Base-by-base conservation (phyloP, 2,797 vertebrate species). In the Tenualosa ilisha region DNA sequence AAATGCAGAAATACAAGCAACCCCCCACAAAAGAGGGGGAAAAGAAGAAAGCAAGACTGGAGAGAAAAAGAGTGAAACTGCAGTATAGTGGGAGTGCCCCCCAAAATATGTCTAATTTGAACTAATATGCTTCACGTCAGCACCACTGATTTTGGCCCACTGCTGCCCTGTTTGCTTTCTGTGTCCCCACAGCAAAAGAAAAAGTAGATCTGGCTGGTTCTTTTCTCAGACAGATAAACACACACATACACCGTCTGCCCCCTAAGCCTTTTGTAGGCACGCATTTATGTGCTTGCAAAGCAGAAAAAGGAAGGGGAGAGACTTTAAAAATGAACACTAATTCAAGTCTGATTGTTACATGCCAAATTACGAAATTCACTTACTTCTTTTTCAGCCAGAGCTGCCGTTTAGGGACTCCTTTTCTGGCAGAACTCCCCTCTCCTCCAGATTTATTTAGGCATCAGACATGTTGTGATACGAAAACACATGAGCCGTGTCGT, bases 401-500 rank as follows among this genome's bases (percentile, higher is more conserved):
- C 37, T 79, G 40, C 72, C 43, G 72, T 20, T 2, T 40, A 43
- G 72, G 37, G 72, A 22, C 37, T 79, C 40, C 12, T 17, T 0
- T 15, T 20, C 72, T 79, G 72, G 72, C 72, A 43, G 13, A 20
- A 6, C 7, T 79, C 17, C 72, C 40, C 7, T 2, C 40, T 79
- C 37, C 72, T 46, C 72, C 72, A 79, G 72, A 79, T 79, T 79
- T 79, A 79, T 46, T 79, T 79, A 79, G 72, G 88, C 87, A 84
- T 22, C n/a, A 72, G 86, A 85, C 75, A 37, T 89, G 86, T 85
- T 89, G 81, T 84, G 86, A 87, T 85, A 89, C 81, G 86, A 84
- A 87, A 89, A 88, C 82, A 85, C 84, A 81, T 84, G 83, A 87
- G 84, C 85, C 84, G 81, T 89, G 87, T 72, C 82, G 54, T 88